Evolutionary conservation across 64 coral and sea anemone species (phyloP).

Genomic region (Astreopora myriophthalma): DNA sequence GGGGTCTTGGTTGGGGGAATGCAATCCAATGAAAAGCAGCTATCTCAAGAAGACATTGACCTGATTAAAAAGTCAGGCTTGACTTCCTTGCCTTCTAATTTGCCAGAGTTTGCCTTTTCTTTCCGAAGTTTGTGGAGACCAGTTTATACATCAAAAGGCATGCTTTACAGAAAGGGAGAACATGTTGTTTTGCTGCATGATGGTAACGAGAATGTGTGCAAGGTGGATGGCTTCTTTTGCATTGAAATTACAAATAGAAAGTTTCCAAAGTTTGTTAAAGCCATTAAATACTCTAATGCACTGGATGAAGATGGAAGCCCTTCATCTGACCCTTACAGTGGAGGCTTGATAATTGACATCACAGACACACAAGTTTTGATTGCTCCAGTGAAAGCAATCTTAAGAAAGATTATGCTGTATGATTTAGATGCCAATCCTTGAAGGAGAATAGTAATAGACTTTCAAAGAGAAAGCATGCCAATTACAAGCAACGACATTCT

Average conservation of each 20-base stretch:
- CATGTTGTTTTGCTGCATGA: background rate
- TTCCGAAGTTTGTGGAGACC: background rate
- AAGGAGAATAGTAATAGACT: background rate
- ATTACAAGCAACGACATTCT: background rate
- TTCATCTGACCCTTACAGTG: conserved; percentile 10
- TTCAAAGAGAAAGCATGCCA: conserved; percentile 10
- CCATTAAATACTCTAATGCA: background rate
- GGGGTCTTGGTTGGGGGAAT: conserved; percentile 36
- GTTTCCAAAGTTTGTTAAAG: background rate
- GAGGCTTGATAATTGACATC: background rate
- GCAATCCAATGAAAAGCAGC: background rate
- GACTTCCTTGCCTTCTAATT: background rate
- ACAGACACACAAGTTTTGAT: background rate
- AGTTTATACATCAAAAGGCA: background rate
- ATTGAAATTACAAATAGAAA: background rate
- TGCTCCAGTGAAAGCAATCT: background rate
- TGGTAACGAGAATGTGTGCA: background rate
- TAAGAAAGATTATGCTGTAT: conserved; percentile 2
- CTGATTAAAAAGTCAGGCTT: background rate
- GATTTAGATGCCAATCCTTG: background rate
- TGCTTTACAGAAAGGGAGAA: background rate
- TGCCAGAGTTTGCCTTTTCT: background rate
- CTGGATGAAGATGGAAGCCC: background rate
- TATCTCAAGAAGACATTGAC: background rate
- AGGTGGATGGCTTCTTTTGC: background rate